phyloP scores from a whole-genome alignment of 2,797 vertebrate species.

The Acanthopagrus latus region DNA sequence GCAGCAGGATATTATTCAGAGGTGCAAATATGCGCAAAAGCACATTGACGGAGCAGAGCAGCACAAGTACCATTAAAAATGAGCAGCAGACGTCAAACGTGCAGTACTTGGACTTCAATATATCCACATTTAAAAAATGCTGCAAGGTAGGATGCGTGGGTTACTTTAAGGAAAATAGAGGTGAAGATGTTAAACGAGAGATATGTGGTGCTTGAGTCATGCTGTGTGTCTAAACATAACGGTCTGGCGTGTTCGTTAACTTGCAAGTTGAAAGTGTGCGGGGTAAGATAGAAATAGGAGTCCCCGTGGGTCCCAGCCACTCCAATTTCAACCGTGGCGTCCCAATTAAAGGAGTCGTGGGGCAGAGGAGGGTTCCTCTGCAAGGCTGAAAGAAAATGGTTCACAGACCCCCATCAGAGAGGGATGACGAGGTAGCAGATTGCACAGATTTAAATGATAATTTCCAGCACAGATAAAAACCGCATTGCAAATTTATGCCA shows the following conservation, averaged over 20 bases:
- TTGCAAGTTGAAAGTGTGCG: slow-evolving; percentile 65
- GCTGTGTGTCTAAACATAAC: slow-evolving; percentile 72
- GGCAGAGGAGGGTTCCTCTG: slow-evolving; percentile 68
- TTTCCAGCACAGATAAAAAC: slow-evolving; percentile 40
- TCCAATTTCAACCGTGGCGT: slow-evolving; percentile 75
- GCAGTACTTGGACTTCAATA: slow-evolving; percentile 32
- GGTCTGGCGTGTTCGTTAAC: slow-evolving; percentile 64
- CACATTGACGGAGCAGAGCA: slow-evolving; percentile 28
- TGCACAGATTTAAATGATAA: slow-evolving; percentile 62
- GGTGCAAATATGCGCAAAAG: slow-evolving; percentile 42
- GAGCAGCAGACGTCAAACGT: slow-evolving; percentile 18
- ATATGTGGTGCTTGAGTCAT: slow-evolving; percentile 42
- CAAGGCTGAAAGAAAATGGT: slow-evolving; percentile 65
- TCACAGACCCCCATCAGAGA: slow-evolving; percentile 63
- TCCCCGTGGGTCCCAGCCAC: slow-evolving; percentile 71
- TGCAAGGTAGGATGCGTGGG: slow-evolving; percentile 20
- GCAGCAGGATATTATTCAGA: slow-evolving; percentile 39
- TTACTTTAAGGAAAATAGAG: slow-evolving; percentile 64
- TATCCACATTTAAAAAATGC: slow-evolving; percentile 49
- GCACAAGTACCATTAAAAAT: slow-evolving; percentile 27
- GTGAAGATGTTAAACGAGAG: slow-evolving; percentile 65
- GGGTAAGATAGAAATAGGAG: slow-evolving; percentile 71
- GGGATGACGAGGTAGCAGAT: slow-evolving; percentile 44
- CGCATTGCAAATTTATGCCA: slow-evolving; percentile 21
- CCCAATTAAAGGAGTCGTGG: slow-evolving; percentile 82